Evolutionary conservation across 2,113 vertebrate species (phyloP).

Genomic region (Anseranas semipalmata): DNA sequence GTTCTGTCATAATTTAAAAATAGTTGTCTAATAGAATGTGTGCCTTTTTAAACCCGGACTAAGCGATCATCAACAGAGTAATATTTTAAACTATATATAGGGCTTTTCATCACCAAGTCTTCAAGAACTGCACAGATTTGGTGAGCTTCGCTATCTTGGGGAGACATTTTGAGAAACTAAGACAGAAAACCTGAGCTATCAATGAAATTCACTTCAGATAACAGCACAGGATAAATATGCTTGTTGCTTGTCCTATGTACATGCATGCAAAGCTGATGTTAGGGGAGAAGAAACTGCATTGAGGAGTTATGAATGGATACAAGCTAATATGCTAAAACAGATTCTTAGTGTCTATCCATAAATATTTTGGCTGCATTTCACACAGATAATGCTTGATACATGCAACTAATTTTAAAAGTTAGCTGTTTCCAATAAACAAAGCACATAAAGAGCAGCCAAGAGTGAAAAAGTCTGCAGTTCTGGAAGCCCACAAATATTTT

Average conservation of each 20-base stretch:
- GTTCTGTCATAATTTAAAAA: background rate
- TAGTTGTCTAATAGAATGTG: background rate
- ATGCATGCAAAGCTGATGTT: background rate
- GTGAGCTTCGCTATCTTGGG: background rate
- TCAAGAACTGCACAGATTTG: background rate
- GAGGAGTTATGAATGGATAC: background rate
- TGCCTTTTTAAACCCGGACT: background rate
- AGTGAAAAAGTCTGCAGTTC: background rate
- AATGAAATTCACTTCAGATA: background rate
- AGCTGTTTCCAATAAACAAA: slow-evolving; percentile 5
- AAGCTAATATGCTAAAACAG: background rate
- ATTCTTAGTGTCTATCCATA: background rate
- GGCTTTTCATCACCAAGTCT: background rate
- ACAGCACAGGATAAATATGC: background rate
- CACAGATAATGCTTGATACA: slow-evolving; percentile 3
- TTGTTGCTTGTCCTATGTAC: background rate
- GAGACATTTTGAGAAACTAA: background rate
- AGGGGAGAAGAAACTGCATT: background rate
- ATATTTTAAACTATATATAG: background rate
- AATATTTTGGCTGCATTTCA: slow-evolving; percentile 41
- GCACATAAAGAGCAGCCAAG: background rate
- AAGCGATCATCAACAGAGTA: background rate
- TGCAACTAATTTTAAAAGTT: slow-evolving; percentile 11
- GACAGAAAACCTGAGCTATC: background rate
- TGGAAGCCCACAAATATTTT: slow-evolving; percentile 8